Conservation (phyloP, 2,797 vertebrate species). For the Sebastes iracundus region DNA sequence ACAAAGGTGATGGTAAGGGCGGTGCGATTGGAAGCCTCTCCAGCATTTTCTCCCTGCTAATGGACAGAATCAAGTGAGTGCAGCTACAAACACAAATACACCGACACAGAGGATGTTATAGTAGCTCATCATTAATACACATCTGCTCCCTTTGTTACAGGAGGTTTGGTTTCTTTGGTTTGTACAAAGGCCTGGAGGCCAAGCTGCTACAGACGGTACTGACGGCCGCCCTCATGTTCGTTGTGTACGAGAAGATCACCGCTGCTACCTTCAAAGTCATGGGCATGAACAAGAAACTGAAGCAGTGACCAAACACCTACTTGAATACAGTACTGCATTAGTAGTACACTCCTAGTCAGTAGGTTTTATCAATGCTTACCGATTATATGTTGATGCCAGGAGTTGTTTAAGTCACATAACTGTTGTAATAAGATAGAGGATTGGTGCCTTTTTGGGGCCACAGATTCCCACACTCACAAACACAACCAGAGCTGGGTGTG, state of each 20-base stretch:
- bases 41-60: conserved; percentile 75
- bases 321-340: neutral
- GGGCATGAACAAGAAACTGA: conserved; percentile 80
- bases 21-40: conserved; percentile 77
- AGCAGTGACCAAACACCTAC: conserved; percentile 47
- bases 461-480: neutral
- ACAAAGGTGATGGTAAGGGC: conserved; percentile 77
- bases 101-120: neutral
- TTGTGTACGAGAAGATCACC: conserved; percentile 87
- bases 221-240: conserved; percentile 87
- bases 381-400: neutral
- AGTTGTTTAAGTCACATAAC: neutral
- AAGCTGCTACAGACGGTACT: conserved; percentile 87
- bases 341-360: neutral
- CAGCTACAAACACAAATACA: neutral
- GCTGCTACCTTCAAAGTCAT: conserved; percentile 83
- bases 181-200: conserved; percentile 88
- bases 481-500: neutral
- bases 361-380: neutral
- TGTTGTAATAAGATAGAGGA: neutral
- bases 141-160: conserved; percentile 52
- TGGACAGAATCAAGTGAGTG: conserved; percentile 85
- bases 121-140: neutral
- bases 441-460: neutral
- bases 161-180: conserved; percentile 73